These are phyloP conservation scores for Caenorhabditis parvicauda DNA, from an alignment of 2,888 invertebrate genomes.

Conservation along the genomic window DNA sequence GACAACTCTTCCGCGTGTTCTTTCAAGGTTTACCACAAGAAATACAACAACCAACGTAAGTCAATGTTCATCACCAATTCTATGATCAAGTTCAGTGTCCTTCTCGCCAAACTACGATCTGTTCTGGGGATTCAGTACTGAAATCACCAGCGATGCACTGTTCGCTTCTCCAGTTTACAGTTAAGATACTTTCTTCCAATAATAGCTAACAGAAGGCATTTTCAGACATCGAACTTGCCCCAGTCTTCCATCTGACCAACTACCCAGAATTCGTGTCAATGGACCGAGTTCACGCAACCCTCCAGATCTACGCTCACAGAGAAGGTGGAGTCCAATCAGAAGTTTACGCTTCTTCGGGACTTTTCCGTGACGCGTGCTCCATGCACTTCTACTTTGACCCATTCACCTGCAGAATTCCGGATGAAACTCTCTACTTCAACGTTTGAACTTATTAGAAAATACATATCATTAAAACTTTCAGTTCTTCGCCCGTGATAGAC, in stretches of 20 bases:
- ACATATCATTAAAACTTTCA: constrained; percentile 3
- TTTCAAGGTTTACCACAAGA: constrained; percentile 39
- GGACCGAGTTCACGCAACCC: constrained; percentile 29
- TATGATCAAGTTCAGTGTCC: neutral
- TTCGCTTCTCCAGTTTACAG: constrained; percentile 27
- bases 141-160: constrained; percentile 21
- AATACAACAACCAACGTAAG: constrained; percentile 19
- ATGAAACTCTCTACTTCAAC: constrained; percentile 50
- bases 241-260: constrained; percentile 30
- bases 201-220: neutral
- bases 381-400: constrained; percentile 51
- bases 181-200: constrained; percentile 6
- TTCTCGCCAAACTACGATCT: constrained; percentile 27
- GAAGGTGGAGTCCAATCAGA: constrained; percentile 28
- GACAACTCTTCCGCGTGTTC: constrained; percentile 23
- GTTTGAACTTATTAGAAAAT: constrained; percentile 5
- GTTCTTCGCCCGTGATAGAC: constrained; percentile 43
- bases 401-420: constrained; percentile 36
- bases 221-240: constrained; percentile 4
- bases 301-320: constrained; percentile 38
- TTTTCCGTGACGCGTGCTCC: constrained; percentile 45
- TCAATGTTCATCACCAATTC: constrained; percentile 1
- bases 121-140: constrained; percentile 34
- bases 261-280: constrained; percentile 26
- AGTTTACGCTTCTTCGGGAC: constrained; percentile 44